A percentile compares a stretch with the other conserved stretches of the same genome.
These are phyloP conservation scores for Podarcis raffonei DNA, from an alignment of 2,113 vertebrate species.

Conservation along the genomic window DNA sequence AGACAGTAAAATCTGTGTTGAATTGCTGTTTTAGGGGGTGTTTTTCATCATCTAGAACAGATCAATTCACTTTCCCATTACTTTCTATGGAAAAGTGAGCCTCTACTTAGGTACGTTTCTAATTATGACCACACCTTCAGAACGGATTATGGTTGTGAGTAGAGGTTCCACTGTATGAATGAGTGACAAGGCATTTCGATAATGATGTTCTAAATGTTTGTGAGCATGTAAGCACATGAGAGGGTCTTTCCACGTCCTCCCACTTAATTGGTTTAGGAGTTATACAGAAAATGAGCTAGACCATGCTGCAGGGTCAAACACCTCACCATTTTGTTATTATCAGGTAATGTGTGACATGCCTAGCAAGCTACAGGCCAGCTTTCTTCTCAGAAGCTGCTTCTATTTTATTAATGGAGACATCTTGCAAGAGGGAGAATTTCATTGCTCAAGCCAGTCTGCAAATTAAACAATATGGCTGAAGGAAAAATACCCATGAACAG, in stretches of 20 bases:
- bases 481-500: conserved; percentile 46
- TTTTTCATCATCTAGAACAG: no score
- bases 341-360: conserved; percentile 44
- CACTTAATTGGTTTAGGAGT: background rate
- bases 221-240: background rate
- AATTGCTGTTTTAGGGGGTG: no score
- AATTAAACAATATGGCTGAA: conserved; percentile 57
- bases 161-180: background rate
- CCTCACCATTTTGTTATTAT: background rate
- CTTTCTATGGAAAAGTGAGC: no score
- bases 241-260: background rate
- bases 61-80: no score
- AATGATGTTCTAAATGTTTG: background rate
- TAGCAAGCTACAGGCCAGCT: conserved; percentile 43
- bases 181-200: background rate
- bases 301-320: background rate
- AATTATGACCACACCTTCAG: no score
- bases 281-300: background rate
- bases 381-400: conserved; percentile 51
- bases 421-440: conserved; percentile 56
- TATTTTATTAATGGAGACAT: conserved; percentile 62
- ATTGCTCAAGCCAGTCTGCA: conserved; percentile 54
- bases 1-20: no score
- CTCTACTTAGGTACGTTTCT: no score
- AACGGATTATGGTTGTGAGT: no score